Evolutionary conservation across 2,888 invertebrate genomes (phyloP).

Genomic region (Orchestes rusci): DNA sequence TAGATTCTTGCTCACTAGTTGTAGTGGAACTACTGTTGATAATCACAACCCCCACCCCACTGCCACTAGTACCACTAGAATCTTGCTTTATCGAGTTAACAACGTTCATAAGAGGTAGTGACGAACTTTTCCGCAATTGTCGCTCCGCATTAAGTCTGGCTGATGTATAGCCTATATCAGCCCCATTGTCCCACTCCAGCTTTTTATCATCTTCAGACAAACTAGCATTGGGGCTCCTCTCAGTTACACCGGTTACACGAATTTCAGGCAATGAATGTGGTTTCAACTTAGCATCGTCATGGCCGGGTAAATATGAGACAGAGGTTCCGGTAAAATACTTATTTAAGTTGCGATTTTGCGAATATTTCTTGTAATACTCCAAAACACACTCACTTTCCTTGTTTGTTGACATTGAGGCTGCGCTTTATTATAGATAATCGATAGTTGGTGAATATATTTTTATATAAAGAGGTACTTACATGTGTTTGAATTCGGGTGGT

Average conservation of each 20-base stretch:
- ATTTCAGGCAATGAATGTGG: background rate
- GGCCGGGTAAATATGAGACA: conserved; percentile 29
- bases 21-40: too few species aligned
- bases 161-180: conserved; percentile 68
- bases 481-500: too few species aligned
- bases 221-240: conserved; percentile 50
- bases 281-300: background rate
- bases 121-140: conserved; percentile 33
- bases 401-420: conserved; percentile 30
- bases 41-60: too few species aligned
- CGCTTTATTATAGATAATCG: too few species aligned
- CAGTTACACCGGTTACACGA: background rate
- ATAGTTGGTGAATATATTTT: too few species aligned
- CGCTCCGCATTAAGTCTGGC: conserved; percentile 17
- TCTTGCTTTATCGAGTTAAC: background rate
- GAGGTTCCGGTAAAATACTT: conserved; percentile 54
- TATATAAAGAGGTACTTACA: too few species aligned
- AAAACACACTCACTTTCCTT: conserved; percentile 36
- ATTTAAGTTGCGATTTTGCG: conserved; percentile 57
- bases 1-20: conserved; percentile 5
- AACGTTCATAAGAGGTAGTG: conserved; percentile 33
- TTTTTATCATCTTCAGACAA: conserved; percentile 59
- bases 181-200: conserved; percentile 83
- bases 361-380: conserved; percentile 64
- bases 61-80: too few species aligned